Evolutionary conservation across 2,113 vertebrate species (phyloP).

Genomic region (Narcine bancroftii): DNA sequence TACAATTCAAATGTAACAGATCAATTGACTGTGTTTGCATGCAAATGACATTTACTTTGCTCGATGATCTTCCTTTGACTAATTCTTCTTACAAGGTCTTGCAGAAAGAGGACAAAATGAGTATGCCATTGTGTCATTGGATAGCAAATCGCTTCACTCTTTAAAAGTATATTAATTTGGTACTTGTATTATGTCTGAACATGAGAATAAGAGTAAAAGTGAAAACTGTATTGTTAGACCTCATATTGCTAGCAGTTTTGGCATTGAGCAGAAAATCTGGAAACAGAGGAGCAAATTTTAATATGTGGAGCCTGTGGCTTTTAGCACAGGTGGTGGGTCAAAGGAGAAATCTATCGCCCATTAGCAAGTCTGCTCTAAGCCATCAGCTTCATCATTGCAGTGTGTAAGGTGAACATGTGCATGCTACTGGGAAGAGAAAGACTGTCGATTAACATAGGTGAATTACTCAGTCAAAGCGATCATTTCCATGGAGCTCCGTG

Average conservation of each 20-base stretch:
- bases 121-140: neutral
- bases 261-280: neutral
- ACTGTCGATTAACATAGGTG: too few species aligned
- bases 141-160: neutral
- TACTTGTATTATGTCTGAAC: neutral
- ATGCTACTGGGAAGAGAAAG: too few species aligned
- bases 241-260: neutral
- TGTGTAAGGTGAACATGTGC: too few species aligned
- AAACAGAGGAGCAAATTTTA: neutral
- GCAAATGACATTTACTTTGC: neutral
- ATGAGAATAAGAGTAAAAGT: neutral
- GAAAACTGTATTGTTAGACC: neutral
- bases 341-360: too few species aligned
- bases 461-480: too few species aligned
- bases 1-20: neutral
- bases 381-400: too few species aligned
- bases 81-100: neutral
- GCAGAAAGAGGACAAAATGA: neutral
- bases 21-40: neutral
- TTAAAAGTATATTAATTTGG: neutral
- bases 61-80: neutral
- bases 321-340: too few species aligned
- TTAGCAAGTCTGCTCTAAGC: too few species aligned
- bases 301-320: too few species aligned
- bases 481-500: too few species aligned